A percentile compares a stretch with the other conserved stretches of the same genome.
phyloP scores from a whole-genome alignment of 2,113 vertebrate species.

The Saccopteryx leptura region DNA sequence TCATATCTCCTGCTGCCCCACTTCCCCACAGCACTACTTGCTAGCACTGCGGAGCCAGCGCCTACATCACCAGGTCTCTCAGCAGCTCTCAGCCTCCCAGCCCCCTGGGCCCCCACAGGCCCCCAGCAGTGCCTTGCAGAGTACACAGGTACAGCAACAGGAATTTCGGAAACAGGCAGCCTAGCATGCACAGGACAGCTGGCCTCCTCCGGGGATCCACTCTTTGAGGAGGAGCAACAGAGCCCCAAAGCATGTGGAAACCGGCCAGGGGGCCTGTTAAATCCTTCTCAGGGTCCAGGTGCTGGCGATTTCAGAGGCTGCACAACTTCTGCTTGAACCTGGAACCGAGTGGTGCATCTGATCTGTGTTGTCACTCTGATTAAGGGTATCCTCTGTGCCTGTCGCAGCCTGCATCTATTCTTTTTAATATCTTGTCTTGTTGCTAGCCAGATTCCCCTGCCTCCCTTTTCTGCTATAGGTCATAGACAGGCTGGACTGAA shows the following conservation, averaged over 20 bases:
- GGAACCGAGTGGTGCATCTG: not conserved
- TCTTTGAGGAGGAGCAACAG: not conserved
- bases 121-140: conserved; percentile 71
- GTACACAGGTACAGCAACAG: conserved; percentile 80
- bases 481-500: conserved; percentile 28
- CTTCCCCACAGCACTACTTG: conserved; percentile 89
- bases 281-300: not conserved
- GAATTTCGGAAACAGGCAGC: conserved; percentile 79
- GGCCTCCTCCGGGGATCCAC: conserved; percentile 31
- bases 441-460: not conserved
- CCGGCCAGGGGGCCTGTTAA: not conserved
- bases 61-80: conserved; percentile 84
- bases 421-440: not conserved
- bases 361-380: not conserved
- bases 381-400: conserved; percentile 19
- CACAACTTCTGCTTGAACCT: conserved; percentile 45
- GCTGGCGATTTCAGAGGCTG: conserved; percentile 58
- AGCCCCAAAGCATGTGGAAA: conserved; percentile 46
- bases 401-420: not conserved
- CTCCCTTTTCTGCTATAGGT: conserved; percentile 74
- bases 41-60: conserved; percentile 86
- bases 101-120: conserved; percentile 52
- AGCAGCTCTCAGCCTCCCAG: conserved; percentile 80
- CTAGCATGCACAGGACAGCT: conserved; percentile 65
- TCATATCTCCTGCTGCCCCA: conserved; percentile 87